Evolutionary conservation across 2,113 vertebrate genomes (phyloP).

Genomic region (Myotis yumanensis): DNA sequence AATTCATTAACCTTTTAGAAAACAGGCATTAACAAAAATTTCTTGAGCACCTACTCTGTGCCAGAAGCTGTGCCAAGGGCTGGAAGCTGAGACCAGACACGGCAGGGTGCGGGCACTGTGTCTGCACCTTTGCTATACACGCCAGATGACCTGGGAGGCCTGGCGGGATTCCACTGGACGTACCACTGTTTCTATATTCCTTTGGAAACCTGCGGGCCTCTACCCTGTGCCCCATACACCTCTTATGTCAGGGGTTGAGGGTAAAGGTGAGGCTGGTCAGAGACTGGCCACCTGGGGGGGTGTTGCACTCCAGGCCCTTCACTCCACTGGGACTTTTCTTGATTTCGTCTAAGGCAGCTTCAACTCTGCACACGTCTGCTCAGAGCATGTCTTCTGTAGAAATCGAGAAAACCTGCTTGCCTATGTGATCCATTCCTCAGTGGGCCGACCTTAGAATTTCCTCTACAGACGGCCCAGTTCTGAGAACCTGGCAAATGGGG

Average conservation of each 20-base stretch:
- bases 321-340: not conserved
- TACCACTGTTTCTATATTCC: not conserved
- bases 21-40: not conserved
- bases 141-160: not conserved
- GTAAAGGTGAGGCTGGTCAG: not conserved
- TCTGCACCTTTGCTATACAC: not conserved
- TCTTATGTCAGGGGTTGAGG: not conserved
- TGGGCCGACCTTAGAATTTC: not conserved
- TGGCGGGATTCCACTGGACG: not conserved
- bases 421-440: not conserved
- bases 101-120: rapidly evolving
- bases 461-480: not conserved
- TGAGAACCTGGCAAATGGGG: not conserved
- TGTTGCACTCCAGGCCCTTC: not conserved
- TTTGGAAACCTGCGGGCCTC: not conserved
- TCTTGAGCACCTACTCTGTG: not conserved
- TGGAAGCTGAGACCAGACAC: not conserved
- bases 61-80: not conserved
- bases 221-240: rapidly evolving
- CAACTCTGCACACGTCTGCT: not conserved
- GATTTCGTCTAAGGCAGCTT: not conserved
- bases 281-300: not conserved
- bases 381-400: not conserved
- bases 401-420: not conserved
- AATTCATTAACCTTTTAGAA: not conserved